Base-by-base conservation (phyloP, 1,140 invertebrate genomes). In the Agraylea sexmaculata region DNA sequence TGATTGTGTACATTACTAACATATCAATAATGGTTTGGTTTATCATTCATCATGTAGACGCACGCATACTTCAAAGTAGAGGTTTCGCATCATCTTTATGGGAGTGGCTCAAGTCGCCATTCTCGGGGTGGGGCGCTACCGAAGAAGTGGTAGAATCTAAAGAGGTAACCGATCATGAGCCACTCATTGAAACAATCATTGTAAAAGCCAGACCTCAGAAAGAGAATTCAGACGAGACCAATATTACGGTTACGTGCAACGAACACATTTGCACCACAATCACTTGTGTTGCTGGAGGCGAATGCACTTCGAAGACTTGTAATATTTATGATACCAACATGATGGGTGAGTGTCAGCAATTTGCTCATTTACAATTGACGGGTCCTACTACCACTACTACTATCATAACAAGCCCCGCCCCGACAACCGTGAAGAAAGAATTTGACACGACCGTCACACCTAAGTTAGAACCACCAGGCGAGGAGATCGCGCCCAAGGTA, bases 251-350 rank as follows among this genome's bases (percentile, higher is more conserved):
- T 4, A 58, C 54, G 53, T 66, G 64, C 47, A 63, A 64, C 47
- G 60, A 66, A 12, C 64, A 68, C 43, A 64, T 56, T 7, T 66
- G 62, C 35, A 65, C 57, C 36, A 66, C 60, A 0, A 59, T 57
- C 48, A 60, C 53, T 40, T 64, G 63, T 41, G 52, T 58, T 27
- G 57, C 52, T 37, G 46, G 49, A 22, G 56, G 57, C 3, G 32
- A 23, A 21, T 68, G 65, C 44, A 48, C 42, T 1, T 60, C 62
- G 22, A 51, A 57, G 17, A 60, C 59, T 2, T 68, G 65, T 42
- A 66, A 57, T 32, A 61, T 66, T 40, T 68, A 68, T 43, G 65
- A 68, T 28, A 68, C 65, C 1, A 54, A 66, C 47, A 51, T 65
- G 32, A 59, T 43, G 13, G 65, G 65, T 8, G 56, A 65, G 47